Conservation (phyloP, 1,140 invertebrate genomes). For the Cyclargus thomasi region DNA sequence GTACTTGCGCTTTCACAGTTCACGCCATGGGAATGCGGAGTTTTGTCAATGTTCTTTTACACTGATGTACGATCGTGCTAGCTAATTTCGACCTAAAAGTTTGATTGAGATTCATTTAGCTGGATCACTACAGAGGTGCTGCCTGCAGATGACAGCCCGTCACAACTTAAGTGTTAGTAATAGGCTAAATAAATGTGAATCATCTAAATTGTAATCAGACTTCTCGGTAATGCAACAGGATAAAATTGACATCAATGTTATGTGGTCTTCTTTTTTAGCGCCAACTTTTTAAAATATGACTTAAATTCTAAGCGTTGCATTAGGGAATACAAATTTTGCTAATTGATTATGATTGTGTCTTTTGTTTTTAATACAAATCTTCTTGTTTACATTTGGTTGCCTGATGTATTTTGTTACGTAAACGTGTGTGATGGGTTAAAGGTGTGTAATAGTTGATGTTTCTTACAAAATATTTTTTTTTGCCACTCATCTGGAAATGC, state of each 20-base stretch:
- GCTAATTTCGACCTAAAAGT: too few relatives aligned
- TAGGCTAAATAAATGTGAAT: not conserved
- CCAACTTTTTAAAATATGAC: too few relatives aligned
- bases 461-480: conserved; percentile 3
- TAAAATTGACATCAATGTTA: not conserved
- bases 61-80: too few relatives aligned
- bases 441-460: not conserved
- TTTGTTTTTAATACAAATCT: not conserved
- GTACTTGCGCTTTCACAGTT: conserved; percentile 12
- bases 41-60: not conserved
- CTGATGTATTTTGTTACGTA: not conserved
- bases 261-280: not conserved
- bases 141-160: too few relatives aligned
- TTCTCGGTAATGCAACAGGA: not conserved
- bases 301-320: not conserved
- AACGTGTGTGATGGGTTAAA: not conserved
- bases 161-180: not conserved
- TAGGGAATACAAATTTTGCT: too few relatives aligned
- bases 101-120: too few relatives aligned
- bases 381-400: not conserved
- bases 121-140: too few relatives aligned
- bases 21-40: not conserved
- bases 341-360: too few relatives aligned
- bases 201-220: not conserved
- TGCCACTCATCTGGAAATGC: conserved; percentile 58